phyloP scores from a whole-genome alignment of 1,140 invertebrate species.

The Bombus consobrinus region DNA sequence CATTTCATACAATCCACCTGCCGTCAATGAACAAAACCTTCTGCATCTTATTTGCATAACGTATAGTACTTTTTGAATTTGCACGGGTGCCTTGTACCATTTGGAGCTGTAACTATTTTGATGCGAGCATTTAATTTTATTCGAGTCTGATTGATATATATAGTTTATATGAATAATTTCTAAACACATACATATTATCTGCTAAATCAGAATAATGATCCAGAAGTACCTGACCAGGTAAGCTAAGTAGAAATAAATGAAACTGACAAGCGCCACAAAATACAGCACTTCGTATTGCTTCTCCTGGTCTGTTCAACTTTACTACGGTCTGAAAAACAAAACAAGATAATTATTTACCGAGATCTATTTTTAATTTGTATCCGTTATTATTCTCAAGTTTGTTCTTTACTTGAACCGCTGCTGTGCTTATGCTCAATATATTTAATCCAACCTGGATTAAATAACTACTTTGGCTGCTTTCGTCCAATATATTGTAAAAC shows the following conservation, averaged over 20 bases:
- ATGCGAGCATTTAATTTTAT: too few relatives aligned
- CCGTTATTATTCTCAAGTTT: background rate
- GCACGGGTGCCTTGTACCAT: background rate
- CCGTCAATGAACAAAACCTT: background rate
- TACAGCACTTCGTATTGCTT: background rate
- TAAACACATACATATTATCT: background rate
- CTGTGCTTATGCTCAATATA: background rate
- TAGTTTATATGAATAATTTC: background rate
- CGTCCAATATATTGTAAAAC: background rate
- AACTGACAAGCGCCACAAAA: background rate
- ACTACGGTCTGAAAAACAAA: background rate
- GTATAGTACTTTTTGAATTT: background rate
- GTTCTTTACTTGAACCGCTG: slow-evolving; percentile 7
- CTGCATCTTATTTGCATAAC: background rate
- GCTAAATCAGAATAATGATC: background rate
- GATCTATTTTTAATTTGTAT: background rate
- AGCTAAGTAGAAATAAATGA: background rate
- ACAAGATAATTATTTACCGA: rapidly evolving
- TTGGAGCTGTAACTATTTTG: background rate
- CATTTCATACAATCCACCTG: slow-evolving; percentile 15
- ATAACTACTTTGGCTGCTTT: background rate
- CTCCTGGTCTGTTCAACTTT: background rate
- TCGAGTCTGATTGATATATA: too few relatives aligned
- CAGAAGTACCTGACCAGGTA: background rate
- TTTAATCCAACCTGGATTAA: background rate